A percentile compares a stretch with the other conserved stretches of the same genome.
phyloP scores from a whole-genome alignment of 1,140 invertebrate species.

The Bombus consobrinus region DNA sequence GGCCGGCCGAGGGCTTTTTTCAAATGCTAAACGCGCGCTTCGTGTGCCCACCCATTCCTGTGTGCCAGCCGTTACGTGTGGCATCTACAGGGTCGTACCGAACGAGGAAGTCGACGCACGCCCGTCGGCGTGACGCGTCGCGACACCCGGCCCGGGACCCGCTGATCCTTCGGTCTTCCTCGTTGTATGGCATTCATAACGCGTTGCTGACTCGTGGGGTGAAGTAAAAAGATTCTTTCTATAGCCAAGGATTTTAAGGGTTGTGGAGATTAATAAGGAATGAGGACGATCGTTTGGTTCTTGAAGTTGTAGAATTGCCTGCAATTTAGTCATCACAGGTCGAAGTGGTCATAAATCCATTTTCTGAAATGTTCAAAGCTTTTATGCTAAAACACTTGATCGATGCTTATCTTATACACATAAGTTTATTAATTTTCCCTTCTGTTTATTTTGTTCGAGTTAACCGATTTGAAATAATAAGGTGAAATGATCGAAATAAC shows the following conservation, averaged over 20 bases:
- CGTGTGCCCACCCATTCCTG: conserved; percentile 48
- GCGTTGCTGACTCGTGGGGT: not conserved
- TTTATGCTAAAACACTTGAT: too few relatives aligned
- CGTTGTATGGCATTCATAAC: not conserved
- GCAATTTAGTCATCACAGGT: too few relatives aligned
- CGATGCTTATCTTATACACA: too few relatives aligned
- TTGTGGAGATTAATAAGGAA: not conserved
- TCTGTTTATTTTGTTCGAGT: too few relatives aligned
- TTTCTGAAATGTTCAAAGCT: too few relatives aligned
- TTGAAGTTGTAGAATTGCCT: too few relatives aligned
- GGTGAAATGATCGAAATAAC: too few relatives aligned
- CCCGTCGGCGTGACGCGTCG: not conserved
- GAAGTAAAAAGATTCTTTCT: not conserved
- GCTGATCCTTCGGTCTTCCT: not conserved
- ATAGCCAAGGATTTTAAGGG: not conserved
- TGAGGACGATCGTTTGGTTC: not conserved
- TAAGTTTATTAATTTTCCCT: too few relatives aligned
- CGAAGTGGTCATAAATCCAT: too few relatives aligned
- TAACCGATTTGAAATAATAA: too few relatives aligned
- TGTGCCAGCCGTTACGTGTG: conserved; percentile 36
- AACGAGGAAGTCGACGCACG: conserved; percentile 50
- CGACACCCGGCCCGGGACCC: conserved; percentile 21
- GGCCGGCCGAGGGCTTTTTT: conserved; percentile 64
- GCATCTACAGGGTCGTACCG: conserved; percentile 65
- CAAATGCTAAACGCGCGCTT: conserved; percentile 74